These are phyloP conservation scores for Micoletzkya japonica DNA, from an alignment of 2,888 invertebrate genomes.

Conservation along the genomic window DNA sequence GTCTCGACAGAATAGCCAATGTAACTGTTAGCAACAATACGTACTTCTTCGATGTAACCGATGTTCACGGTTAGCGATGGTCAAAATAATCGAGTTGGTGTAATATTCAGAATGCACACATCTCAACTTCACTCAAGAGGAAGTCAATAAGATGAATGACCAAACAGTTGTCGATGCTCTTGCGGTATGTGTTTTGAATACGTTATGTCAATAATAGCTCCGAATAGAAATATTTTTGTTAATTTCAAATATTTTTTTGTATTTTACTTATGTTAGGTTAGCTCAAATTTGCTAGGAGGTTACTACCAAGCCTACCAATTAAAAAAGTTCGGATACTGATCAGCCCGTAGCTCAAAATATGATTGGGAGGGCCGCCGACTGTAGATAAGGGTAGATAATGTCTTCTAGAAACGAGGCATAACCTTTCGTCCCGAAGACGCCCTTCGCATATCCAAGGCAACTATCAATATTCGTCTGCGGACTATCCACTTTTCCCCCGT, in stretches of 20 bases:
- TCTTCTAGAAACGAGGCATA: too few relatives aligned
- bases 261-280: background rate
- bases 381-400: too few relatives aligned
- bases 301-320: too few relatives aligned
- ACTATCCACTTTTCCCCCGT: slow-evolving; percentile 50
- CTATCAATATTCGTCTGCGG: slow-evolving; percentile 53
- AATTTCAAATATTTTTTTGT: background rate
- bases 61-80: slow-evolving; percentile 37
- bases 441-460: slow-evolving; percentile 53
- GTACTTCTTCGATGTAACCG: slow-evolving; percentile 58
- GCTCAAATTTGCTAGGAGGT: too few relatives aligned
- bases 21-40: slow-evolving; percentile 59
- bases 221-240: too few relatives aligned
- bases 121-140: slow-evolving; percentile 52
- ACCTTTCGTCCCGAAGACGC: slow-evolving; percentile 59
- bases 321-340: too few relatives aligned
- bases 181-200: slow-evolving; percentile 30
- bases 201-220: too few relatives aligned
- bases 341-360: too few relatives aligned
- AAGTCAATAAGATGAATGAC: slow-evolving; percentile 52
- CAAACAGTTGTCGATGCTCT: slow-evolving; percentile 43
- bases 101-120: slow-evolving; percentile 44
- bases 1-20: slow-evolving; percentile 56
- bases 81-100: background rate
- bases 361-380: too few relatives aligned